phyloP scores from a whole-genome alignment of 2,888 invertebrate species.

The Noctua fimbriata region DNA sequence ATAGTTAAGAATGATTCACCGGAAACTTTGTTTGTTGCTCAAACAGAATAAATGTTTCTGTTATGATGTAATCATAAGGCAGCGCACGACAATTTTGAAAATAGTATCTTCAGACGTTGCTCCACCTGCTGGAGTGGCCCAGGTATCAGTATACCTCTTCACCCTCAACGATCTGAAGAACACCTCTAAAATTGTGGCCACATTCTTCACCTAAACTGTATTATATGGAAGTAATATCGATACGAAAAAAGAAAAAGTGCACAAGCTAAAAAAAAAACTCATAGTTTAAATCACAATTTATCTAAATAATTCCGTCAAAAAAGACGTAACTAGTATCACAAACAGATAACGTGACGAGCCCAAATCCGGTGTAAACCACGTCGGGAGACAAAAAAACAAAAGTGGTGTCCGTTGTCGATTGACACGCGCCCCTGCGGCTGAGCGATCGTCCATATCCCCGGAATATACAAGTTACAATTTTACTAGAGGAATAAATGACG shows the following conservation, averaged over 20 bases:
- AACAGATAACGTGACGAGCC: slow-evolving; percentile 57
- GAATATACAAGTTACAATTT: slow-evolving; percentile 40
- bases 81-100: not conserved
- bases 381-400: slow-evolving; percentile 66
- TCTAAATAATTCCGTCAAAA: slow-evolving; percentile 31
- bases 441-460: slow-evolving; percentile 59
- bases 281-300: not conserved
- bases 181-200: not conserved
- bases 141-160: no score
- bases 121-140: not conserved
- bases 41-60: slow-evolving; percentile 15
- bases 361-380: slow-evolving; percentile 67
- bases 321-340: slow-evolving; percentile 51
- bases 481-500: slow-evolving; percentile 16
- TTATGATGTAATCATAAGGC: not conserved
- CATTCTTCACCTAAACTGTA: not conserved
- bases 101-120: not conserved
- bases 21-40: slow-evolving; percentile 28
- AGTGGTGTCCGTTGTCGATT: slow-evolving; percentile 66
- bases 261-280: not conserved
- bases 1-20: slow-evolving; percentile 48
- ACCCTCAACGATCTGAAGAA: not conserved
- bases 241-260: no score
- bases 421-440: slow-evolving; percentile 76
- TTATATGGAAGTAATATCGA: not conserved